A percentile compares a stretch with the other conserved stretches of the same genome.
phyloP scores from a whole-genome alignment of 2,113 vertebrate species.

The Sminthopsis crassicaudata region DNA sequence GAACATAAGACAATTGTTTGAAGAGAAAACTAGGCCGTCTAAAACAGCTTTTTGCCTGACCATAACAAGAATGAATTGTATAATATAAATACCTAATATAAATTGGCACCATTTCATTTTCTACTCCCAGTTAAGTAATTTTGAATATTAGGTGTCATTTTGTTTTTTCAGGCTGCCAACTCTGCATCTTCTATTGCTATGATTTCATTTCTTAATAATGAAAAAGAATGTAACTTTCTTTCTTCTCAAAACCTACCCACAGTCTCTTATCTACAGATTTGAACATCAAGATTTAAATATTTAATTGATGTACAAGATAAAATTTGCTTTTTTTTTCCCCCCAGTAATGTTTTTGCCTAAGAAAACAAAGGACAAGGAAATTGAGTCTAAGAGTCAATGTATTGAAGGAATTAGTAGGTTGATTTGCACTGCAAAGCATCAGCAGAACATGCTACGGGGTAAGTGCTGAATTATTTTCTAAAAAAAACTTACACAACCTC shows the following conservation, averaged over 20 bases:
- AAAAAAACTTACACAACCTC: background rate
- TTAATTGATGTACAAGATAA: background rate
- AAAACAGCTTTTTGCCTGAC: background rate
- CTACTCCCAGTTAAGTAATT: background rate
- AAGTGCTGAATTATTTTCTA: slow-evolving; percentile 55
- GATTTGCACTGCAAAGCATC: slow-evolving; percentile 98
- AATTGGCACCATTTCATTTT: background rate
- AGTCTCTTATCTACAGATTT: background rate
- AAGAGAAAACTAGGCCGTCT: background rate
- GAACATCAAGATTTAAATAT: background rate
- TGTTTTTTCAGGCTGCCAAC: background rate
- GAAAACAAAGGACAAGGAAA: slow-evolving; percentile 97
- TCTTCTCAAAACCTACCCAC: background rate
- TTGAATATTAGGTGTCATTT: background rate
- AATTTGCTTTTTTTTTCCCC: slow-evolving; percentile 65
- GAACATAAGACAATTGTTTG: background rate
- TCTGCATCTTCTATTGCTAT: background rate
- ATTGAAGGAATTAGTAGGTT: slow-evolving; percentile 98
- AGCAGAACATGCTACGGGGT: slow-evolving; percentile 99
- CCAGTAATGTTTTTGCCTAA: slow-evolving; percentile 99
- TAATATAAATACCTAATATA: background rate
- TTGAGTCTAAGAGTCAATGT: slow-evolving; percentile 96
- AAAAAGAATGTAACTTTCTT: background rate
- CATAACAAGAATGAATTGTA: background rate
- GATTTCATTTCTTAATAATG: background rate